Evolutionary conservation across 1,140 invertebrate species (phyloP).

Genomic region (Babylonia areolata): DNA sequence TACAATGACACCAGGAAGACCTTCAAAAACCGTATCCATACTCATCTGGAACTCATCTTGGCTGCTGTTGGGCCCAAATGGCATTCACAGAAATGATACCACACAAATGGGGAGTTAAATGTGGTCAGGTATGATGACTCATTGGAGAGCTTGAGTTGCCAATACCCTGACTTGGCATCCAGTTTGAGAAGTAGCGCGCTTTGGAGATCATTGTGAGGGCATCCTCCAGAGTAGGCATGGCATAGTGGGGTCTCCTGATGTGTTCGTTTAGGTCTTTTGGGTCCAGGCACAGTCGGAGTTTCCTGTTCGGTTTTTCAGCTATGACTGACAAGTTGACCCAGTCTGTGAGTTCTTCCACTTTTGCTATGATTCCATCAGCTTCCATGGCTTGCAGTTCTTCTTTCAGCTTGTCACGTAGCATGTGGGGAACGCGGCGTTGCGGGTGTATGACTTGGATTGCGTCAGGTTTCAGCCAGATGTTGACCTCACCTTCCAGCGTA

Average conservation of each 20-base stretch:
- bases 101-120: constrained; percentile 68
- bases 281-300: constrained; percentile 19
- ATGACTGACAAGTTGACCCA: not conserved
- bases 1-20: too few species aligned
- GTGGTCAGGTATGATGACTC: constrained; percentile 60
- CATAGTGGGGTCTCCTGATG: not conserved
- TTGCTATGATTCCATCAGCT: not conserved
- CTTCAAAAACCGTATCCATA: too few species aligned
- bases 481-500: not conserved
- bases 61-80: constrained; percentile 66
- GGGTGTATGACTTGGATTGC: not conserved
- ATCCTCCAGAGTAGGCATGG: constrained; percentile 2
- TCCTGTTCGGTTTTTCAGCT: not conserved
- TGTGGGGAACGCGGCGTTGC: not conserved
- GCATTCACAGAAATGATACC: constrained; percentile 68
- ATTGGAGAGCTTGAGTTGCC: constrained; percentile 73
- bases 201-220: not conserved
- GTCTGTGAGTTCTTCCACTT: not conserved
- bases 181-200: constrained; percentile 44
- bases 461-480: not conserved
- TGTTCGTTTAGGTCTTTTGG: not conserved
- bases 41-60: constrained; percentile 61
- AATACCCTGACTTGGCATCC: constrained; percentile 52
- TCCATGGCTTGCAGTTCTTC: not conserved
- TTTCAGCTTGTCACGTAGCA: not conserved